Conservation (phyloP, 2,888 invertebrate genomes). For the Zygogramma bicolorata region DNA sequence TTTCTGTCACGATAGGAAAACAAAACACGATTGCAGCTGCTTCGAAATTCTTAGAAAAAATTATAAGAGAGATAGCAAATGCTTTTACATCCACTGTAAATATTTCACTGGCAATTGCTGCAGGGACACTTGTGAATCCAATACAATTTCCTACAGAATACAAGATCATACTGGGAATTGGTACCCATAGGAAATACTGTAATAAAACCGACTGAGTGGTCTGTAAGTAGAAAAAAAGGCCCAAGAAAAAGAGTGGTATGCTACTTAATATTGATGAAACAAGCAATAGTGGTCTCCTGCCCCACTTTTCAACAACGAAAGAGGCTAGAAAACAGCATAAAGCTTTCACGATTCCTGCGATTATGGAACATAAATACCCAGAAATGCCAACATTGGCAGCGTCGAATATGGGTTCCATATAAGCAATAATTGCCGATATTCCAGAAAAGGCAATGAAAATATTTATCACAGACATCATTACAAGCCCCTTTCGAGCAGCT, state of each 20-base stretch:
- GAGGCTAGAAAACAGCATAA: not conserved
- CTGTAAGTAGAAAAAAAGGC: not conserved
- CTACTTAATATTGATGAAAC: slow-evolving; percentile 75
- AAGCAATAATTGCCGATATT: too few relatives aligned
- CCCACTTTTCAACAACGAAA: slow-evolving; percentile 70
- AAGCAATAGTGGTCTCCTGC: slow-evolving; percentile 71
- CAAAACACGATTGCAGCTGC: not conserved
- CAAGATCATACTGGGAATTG: not conserved
- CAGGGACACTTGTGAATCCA: not conserved
- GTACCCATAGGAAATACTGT: not conserved
- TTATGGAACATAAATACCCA: not conserved
- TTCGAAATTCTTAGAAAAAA: not conserved
- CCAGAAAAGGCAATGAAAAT: too few relatives aligned
- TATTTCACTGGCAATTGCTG: not conserved
- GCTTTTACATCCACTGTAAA: slow-evolving; percentile 52
- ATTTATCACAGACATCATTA: too few relatives aligned
- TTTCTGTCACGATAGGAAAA: not conserved
- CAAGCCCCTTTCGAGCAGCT: too few relatives aligned
- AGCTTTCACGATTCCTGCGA: not conserved
- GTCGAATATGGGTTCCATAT: slow-evolving; percentile 79
- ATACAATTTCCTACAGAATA: not conserved
- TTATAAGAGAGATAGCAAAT: not conserved
- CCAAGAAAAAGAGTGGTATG: not conserved
- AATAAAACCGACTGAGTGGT: not conserved
- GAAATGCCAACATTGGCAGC: slow-evolving; percentile 69